Conservation (phyloP, 2,888 invertebrate genomes). For the Leucophora obtusa region DNA sequence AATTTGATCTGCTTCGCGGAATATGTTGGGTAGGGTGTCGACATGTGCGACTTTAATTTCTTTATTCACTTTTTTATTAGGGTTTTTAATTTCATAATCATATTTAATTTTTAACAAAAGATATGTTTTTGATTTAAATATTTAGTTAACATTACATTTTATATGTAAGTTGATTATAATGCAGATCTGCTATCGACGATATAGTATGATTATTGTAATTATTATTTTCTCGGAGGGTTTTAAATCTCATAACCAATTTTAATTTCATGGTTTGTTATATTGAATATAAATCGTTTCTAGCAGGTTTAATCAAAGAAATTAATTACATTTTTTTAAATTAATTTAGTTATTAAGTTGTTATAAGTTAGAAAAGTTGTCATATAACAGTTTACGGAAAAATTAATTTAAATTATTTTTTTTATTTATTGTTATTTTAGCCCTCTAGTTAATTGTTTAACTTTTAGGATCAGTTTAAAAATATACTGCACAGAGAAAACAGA, state of each 20-base stretch:
- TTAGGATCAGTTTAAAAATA: too few species aligned
- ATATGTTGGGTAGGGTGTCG: too few species aligned
- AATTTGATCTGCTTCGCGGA: too few species aligned
- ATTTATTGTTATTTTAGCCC: too few species aligned
- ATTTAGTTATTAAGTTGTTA: background rate
- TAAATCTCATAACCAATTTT: background rate
- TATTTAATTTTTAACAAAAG: background rate
- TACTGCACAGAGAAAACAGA: too few species aligned
- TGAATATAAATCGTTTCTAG: background rate
- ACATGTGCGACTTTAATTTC: too few species aligned
- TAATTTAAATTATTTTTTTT: too few species aligned
- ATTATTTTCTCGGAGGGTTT: background rate
- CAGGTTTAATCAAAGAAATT: background rate
- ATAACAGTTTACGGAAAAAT: background rate
- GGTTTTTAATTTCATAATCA: background rate
- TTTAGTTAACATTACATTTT: background rate
- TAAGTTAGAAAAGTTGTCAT: background rate
- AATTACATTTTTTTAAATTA: too few species aligned
- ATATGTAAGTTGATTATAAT: background rate
- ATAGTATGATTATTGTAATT: background rate
- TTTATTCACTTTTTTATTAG: background rate
- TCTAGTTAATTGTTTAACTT: too few species aligned
- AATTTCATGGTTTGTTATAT: background rate
- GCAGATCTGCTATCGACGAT: background rate
- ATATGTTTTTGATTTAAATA: background rate